phyloP scores from a whole-genome alignment of 2,797 vertebrate species.

The Vireo griseus region DNA sequence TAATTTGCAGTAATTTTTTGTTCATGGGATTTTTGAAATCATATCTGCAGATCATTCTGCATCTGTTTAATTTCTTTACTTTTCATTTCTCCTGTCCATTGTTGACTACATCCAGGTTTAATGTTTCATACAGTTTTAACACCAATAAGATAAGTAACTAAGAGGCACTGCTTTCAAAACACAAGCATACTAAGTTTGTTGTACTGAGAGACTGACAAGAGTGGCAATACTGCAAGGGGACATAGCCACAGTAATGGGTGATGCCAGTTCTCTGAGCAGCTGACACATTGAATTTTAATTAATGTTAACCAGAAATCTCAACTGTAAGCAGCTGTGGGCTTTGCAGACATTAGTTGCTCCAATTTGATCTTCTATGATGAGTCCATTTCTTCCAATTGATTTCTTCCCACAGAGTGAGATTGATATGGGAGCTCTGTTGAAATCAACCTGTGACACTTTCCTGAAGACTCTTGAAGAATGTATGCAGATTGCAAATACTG shows the following conservation, averaged over 20 bases:
- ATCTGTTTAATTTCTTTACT: neutral
- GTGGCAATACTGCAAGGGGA: neutral
- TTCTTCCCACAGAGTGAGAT: slow-evolving; percentile 69
- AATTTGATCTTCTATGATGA: neutral
- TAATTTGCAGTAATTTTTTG: neutral
- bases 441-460: slow-evolving; percentile 94
- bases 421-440: slow-evolving; percentile 88
- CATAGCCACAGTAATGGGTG: neutral
- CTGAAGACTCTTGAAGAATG: slow-evolving; percentile 97
- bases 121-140: neutral
- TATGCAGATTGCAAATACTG: slow-evolving; percentile 94
- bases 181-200: neutral
- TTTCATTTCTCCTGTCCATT: neutral
- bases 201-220: neutral
- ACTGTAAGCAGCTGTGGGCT: neutral
- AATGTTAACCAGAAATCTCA: neutral
- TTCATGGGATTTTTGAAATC: neutral
- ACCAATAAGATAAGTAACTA: neutral
- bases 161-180: neutral
- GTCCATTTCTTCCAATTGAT: slow-evolving; percentile 4
- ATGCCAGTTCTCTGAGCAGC: neutral
- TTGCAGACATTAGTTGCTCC: neutral
- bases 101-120: neutral
- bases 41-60: neutral
- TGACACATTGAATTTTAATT: neutral